A percentile compares a stretch with the other conserved stretches of the same genome.
Evolutionary conservation across 92 coral and sea anemone genomes (phyloP).

Genomic region (Zoanthus solanderi): DNA sequence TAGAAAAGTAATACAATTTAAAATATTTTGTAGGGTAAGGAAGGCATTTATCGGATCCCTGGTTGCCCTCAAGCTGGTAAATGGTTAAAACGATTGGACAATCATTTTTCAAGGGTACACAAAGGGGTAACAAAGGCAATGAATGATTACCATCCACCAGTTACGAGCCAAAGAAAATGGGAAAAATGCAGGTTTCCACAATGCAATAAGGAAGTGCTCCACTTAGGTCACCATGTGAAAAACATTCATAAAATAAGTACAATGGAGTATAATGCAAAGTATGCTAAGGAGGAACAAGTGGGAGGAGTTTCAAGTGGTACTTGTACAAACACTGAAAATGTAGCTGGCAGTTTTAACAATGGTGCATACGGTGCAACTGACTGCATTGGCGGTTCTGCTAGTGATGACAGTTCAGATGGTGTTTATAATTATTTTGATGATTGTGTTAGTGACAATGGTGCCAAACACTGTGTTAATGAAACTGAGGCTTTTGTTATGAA

Average conservation of each 20-base stretch:
- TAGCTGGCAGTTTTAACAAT: neutral
- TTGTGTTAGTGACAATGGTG: neutral
- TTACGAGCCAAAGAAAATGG: neutral
- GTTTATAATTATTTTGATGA: neutral
- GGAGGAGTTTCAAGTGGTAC: neutral
- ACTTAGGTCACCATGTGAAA: conserved; percentile 2
- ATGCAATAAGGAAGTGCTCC: conserved; percentile 2
- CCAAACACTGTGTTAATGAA: neutral
- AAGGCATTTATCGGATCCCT: neutral
- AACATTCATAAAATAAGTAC: conserved; percentile 8
- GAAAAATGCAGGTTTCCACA: conserved; percentile 9
- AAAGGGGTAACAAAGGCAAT: conserved; percentile 43
- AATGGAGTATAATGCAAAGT: conserved; percentile 2
- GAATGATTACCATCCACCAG: conserved; percentile 33
- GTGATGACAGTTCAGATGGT: neutral
- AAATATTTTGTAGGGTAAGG: conserved; percentile 11
- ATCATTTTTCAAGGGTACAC: conserved; percentile 36
- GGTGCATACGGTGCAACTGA: neutral
- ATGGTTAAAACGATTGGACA: conserved; percentile 42
- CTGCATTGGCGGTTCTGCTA: no score
- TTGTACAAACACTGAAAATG: neutral
- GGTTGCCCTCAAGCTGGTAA: conserved; percentile 57
- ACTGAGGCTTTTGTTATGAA: neutral
- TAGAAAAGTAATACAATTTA: neutral
- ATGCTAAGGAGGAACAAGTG: neutral